Evolutionary conservation across 2,797 vertebrate genomes (phyloP).

Genomic region (Luscinia megarhynchos): DNA sequence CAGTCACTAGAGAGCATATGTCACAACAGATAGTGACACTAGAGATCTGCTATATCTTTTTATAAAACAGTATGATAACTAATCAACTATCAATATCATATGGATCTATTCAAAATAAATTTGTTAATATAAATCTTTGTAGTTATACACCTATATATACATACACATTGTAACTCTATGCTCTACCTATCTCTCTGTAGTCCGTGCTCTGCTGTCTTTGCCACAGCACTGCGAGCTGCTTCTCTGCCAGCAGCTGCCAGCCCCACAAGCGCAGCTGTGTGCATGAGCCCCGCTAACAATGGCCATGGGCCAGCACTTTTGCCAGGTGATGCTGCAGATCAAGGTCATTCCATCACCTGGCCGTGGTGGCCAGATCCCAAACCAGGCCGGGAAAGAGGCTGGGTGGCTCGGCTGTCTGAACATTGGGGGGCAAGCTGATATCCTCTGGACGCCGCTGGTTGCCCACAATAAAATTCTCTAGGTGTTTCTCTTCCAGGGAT

Average conservation of each 20-base stretch:
- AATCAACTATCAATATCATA: background rate
- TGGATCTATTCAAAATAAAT: background rate
- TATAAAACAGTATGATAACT: background rate
- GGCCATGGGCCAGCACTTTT: background rate
- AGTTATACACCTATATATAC: no score
- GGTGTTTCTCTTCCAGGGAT: background rate
- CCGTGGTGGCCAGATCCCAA: rapidly evolving
- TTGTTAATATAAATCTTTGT: background rate
- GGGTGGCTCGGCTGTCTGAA: rapidly evolving
- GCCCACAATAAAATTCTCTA: background rate
- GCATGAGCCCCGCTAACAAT: rapidly evolving
- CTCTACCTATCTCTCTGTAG: background rate
- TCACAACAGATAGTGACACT: background rate
- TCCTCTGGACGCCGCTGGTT: rapidly evolving
- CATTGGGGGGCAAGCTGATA: background rate
- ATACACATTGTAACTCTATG: background rate
- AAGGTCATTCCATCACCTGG: rapidly evolving
- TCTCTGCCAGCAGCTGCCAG: background rate
- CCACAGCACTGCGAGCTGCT: rapidly evolving
- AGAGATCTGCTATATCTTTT: no score
- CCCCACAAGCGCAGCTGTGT: no score
- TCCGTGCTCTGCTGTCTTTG: rapidly evolving
- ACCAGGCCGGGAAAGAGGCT: rapidly evolving
- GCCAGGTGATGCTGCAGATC: rapidly evolving
- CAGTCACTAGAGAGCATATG: no score